Evolutionary conservation across 2,888 invertebrate genomes (phyloP).

Genomic region (Deilephila elpenor): DNA sequence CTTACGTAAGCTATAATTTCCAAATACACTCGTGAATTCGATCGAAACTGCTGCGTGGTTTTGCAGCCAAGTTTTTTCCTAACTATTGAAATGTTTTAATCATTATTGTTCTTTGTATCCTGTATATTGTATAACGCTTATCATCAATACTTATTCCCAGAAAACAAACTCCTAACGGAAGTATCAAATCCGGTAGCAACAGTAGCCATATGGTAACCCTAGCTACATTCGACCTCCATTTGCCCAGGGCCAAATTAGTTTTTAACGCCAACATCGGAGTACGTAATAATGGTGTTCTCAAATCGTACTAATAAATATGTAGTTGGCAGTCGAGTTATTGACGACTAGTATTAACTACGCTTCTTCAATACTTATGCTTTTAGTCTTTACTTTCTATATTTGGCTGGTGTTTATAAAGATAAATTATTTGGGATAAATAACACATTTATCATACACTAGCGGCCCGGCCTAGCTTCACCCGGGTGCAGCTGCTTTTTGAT

Average conservation of each 20-base stretch:
- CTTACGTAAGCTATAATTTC: no score
- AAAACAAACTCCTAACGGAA: background rate
- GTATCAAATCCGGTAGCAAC: background rate
- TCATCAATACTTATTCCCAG: background rate
- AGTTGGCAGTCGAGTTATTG: constrained; percentile 11
- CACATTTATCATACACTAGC: no score
- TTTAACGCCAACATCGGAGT: constrained; percentile 61
- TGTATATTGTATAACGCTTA: background rate
- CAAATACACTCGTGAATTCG: no score
- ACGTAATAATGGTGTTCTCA: constrained; percentile 51
- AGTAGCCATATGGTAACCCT: constrained; percentile 10
- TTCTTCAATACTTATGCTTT: background rate
- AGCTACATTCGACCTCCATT: constrained; percentile 45
- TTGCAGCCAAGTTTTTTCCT: no score
- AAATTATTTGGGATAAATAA: no score
- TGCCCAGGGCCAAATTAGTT: constrained; percentile 62
- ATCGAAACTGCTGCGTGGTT: no score
- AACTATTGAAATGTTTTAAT: no score
- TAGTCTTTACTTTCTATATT: background rate
- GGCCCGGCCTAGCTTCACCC: no score
- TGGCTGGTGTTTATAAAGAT: no score
- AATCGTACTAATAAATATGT: constrained; percentile 33
- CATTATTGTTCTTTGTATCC: no score
- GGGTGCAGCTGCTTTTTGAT: no score
- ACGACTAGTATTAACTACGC: constrained; percentile 1